phyloP scores from a whole-genome alignment of 2,797 vertebrate genomes.

The Alectoris magna region DNA sequence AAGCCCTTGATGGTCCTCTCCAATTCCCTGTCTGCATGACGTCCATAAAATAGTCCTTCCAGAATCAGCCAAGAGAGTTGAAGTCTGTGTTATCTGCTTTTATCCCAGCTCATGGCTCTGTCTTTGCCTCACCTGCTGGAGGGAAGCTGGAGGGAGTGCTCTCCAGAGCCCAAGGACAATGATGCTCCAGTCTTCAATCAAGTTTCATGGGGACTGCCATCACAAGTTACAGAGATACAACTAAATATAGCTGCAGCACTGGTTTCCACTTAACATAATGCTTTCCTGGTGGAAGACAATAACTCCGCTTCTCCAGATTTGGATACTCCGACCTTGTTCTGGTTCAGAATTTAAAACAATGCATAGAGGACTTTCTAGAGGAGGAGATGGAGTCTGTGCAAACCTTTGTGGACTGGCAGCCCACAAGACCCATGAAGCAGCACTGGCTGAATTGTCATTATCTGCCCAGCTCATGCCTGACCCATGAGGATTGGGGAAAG shows the following conservation, averaged over 20 bases:
- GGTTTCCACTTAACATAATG: neutral
- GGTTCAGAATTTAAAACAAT: neutral
- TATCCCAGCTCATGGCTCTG: neutral
- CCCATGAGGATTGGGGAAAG: neutral
- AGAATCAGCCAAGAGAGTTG: neutral
- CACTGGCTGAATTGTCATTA: neutral
- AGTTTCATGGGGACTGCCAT: neutral
- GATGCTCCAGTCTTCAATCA: neutral
- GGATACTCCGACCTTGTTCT: neutral
- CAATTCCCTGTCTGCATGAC: neutral
- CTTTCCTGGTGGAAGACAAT: neutral
- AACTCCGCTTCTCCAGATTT: neutral
- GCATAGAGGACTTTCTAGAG: neutral
- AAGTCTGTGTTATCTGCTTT: neutral
- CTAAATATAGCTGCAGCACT: neutral
- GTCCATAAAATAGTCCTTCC: neutral
- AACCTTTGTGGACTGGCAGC: neutral
- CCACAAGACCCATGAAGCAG: neutral
- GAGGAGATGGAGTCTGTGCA: neutral
- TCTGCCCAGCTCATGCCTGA: neutral
- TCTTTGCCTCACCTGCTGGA: neutral
- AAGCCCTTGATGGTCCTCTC: neutral
- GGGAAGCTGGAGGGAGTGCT: neutral
- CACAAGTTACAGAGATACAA: neutral
- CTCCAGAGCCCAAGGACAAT: accelerated